Conservation (phyloP, 2,113 vertebrate species). For the Tiliqua scincoides region DNA sequence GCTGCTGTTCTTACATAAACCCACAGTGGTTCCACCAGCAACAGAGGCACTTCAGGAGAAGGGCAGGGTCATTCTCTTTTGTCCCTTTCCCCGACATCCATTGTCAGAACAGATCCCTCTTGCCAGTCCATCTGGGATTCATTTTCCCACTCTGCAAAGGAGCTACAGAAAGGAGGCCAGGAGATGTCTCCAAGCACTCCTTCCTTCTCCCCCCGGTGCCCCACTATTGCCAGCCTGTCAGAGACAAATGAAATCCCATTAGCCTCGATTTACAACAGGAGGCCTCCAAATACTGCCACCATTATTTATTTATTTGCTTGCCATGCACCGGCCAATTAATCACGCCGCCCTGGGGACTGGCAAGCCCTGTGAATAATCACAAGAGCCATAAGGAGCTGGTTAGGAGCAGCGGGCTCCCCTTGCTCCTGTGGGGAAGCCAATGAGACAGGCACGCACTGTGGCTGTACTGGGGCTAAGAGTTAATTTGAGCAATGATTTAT, state of each 20-base stretch:
- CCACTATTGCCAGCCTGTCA: neutral
- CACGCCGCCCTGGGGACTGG: neutral
- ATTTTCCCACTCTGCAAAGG: neutral
- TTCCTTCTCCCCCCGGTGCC: neutral
- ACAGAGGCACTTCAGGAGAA: neutral
- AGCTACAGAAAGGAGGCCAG: neutral
- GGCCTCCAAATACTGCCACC: neutral
- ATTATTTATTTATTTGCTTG: neutral
- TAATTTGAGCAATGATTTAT: neutral
- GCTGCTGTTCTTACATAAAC: neutral
- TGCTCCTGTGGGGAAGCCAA: neutral
- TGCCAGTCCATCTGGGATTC: neutral
- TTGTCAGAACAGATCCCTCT: neutral
- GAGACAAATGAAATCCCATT: neutral
- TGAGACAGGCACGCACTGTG: neutral
- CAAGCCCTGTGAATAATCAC: neutral
- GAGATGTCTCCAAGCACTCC: neutral
- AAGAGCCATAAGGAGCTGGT: neutral
- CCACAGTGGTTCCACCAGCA: neutral
- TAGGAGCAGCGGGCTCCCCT: neutral
- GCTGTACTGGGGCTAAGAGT: no score
- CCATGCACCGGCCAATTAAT: neutral
- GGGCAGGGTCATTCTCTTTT: neutral
- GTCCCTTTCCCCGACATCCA: neutral
- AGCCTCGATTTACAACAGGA: neutral